Conservation (phyloP, 2,888 invertebrate species). For the Muschampia plurimacula region DNA sequence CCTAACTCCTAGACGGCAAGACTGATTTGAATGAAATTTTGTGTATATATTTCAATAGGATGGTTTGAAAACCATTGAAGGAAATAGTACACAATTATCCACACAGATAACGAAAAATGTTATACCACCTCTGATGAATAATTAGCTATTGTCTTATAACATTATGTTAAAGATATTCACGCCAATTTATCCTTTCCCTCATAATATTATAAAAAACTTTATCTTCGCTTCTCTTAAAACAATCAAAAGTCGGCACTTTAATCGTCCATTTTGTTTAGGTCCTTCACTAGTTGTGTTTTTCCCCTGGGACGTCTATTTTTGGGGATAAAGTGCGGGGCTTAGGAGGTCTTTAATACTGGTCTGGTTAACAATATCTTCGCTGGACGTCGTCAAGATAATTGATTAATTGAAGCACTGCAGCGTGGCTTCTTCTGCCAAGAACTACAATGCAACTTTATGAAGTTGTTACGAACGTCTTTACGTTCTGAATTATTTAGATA, state of each 20-base stretch:
- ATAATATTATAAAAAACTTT: constrained; percentile 45
- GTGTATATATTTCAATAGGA: no score
- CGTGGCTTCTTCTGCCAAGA: constrained; percentile 43
- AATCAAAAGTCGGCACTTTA: constrained; percentile 59
- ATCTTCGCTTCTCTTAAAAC: constrained; percentile 53
- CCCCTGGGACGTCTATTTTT: constrained; percentile 36
- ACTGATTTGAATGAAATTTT: no score
- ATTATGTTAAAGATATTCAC: constrained; percentile 33
- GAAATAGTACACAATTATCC: not conserved
- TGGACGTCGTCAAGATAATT: constrained; percentile 62
- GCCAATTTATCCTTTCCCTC: constrained; percentile 25
- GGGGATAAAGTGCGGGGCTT: constrained; percentile 26
- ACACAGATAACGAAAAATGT: constrained; percentile 7
- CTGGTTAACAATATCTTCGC: constrained; percentile 34
- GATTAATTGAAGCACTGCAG: constrained; percentile 66
- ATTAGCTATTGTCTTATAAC: constrained; percentile 25
- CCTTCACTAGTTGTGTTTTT: constrained; percentile 43
- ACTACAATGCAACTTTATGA: constrained; percentile 48
- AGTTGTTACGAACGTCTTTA: constrained; percentile 26
- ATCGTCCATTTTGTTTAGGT: constrained; percentile 51
- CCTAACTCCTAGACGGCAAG: no score
- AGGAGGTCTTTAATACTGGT: constrained; percentile 27
- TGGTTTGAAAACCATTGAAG: no score
- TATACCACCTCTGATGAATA: constrained; percentile 21
- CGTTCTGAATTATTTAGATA: not conserved